Base-by-base conservation (phyloP, 1,140 invertebrate species). In the Amphibalanus amphitrite region DNA sequence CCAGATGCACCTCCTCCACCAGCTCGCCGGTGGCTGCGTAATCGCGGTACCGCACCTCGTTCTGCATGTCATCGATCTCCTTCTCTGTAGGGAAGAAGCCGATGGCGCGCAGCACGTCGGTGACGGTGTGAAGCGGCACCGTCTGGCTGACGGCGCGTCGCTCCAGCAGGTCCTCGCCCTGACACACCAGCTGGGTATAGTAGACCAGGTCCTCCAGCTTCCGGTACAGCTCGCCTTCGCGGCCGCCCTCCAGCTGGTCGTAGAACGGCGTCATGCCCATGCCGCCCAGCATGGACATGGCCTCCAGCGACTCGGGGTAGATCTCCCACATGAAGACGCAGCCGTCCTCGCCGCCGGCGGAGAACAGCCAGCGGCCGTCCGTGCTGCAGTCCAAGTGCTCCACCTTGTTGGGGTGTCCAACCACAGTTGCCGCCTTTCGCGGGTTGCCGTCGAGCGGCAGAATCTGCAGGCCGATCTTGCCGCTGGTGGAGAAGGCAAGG, bases 201-300 rank as follows among this genome's bases (percentile, higher is more conserved):
- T 89, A 88, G 78, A 90, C 89, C 59, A 88, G 80, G 75, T 89
- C 86, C 72, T 87, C 80, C 70, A 89, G 85, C 78, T 89, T 87
- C 33, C 85, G 82, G 73, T 88, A 86, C 28, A 89, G 79, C 82
- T 85, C 87, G 26, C 87, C 87, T 28, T 80, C 78, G 68, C 79
- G 71, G 20, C 82, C 82, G 25, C 81, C 81, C 29, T 81, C 79
- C 70, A 82, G 71, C 28, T 81, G 75, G 30, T 78, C 79, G 74
- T 82, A 82, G 74, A 82, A 82, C 59, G 82, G 82, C 25, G 79
- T 77, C 59, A 82, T 74, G 74, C 81, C 80, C 74, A 78, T 76
- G 29, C 81, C 81, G 47, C 81, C 81, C 28, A 82, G 74, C n/a
- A 76, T 73, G 29, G 77, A 74, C 71, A 81, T 80, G 23, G 80